Base-by-base conservation (phyloP, 2,797 vertebrate genomes). In the Ctenochaetus hawaiiensis region DNA sequence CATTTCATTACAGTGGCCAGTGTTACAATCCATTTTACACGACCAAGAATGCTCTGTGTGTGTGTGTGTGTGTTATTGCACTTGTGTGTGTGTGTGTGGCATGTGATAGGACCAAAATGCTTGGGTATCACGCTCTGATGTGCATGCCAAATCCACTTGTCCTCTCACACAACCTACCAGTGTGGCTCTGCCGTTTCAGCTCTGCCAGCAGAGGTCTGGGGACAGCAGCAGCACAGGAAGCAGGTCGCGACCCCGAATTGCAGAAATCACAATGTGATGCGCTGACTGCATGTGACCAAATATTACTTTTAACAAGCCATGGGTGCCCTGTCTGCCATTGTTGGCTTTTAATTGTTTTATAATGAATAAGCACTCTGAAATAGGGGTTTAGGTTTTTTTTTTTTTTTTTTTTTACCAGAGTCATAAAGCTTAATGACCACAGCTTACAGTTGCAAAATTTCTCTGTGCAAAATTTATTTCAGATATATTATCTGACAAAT, bases 101-200 rank as follows among this genome's bases (percentile, higher is more conserved):
- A 91, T 94, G 92, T 93, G 93, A 94, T 89, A 78, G 85, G 87
- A 91, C 74, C 86, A 89, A 85, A 89, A 93, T 92, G 87, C 91
- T 87, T 83, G 85, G 83, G 81, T 91, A 93, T 93, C 93, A 93
- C 87, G 92, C 92, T 94, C 93, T 93, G 92, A 94, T 93, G 91
- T 93, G 92, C 92, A 93, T 93, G 92, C 81, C 90, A 92, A 93
- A 94, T 93, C 93, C 91, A 87, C 90, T 92, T 92, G 93, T 93
- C 89, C 88, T 90, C 91, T 93, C 90, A 91, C 91, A 93, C 89
- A 92, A 86, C 78, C 90, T 76, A 87, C 81, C 87, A 89, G 87
- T 85, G 90, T 86, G 90, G 80, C 88, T 91, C 73, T 68, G 89
- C 78, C 44, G 79, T 53, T 75, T 84, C 78, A 84, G 87, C 89